Conservation (phyloP, 2,797 vertebrate genomes). For the Thamnophis elegans region DNA sequence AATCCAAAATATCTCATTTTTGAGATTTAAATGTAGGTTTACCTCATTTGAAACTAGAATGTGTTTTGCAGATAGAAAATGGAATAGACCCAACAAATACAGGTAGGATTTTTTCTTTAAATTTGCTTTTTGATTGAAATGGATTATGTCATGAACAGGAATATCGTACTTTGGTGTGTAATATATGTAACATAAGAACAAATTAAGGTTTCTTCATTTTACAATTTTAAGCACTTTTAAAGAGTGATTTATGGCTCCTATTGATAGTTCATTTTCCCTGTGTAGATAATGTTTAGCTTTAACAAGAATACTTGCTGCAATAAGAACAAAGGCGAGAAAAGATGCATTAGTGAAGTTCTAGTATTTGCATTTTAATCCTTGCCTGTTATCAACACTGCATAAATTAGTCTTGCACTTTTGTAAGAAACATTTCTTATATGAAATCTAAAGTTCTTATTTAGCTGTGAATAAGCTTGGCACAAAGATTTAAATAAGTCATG, state of each 20-base stretch:
- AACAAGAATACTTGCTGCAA: background rate
- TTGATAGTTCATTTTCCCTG: background rate
- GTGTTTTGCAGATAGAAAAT: constrained; percentile 81
- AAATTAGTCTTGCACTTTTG: background rate
- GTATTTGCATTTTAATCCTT: background rate
- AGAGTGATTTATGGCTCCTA: background rate
- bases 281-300: background rate
- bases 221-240: constrained; percentile 21
- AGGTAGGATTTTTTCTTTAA: constrained; percentile 76
- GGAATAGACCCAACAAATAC: constrained; percentile 73
- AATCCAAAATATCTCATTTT: constrained; percentile 30
- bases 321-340: background rate
- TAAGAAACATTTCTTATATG: background rate
- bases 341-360: background rate
- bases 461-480: background rate
- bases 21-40: constrained; percentile 72
- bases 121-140: constrained; percentile 57
- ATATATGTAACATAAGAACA: constrained; percentile 40
- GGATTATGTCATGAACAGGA: constrained; percentile 58
- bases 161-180: constrained; percentile 50
- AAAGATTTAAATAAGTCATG: background rate
- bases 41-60: constrained; percentile 69
- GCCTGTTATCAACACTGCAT: background rate
- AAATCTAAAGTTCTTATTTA: background rate
- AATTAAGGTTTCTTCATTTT: constrained; percentile 53